A percentile compares a stretch with the other conserved stretches of the same genome.
Conservation (phyloP, 1,140 invertebrate genomes). For the Prorops nasuta region DNA sequence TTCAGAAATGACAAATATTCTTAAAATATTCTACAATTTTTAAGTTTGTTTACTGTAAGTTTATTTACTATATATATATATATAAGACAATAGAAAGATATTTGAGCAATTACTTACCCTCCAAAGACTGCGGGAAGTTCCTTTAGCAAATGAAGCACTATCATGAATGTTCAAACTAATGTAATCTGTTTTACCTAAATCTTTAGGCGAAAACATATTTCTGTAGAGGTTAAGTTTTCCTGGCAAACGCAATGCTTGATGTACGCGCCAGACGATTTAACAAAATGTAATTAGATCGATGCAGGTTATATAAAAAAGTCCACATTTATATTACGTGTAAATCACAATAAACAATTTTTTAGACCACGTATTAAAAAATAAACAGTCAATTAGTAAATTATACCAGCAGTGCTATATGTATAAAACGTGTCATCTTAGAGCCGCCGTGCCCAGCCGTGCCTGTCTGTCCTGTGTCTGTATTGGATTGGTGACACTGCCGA, state of each 20-base stretch:
- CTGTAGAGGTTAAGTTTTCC: slow-evolving; percentile 29
- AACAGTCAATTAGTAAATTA: too few relatives aligned
- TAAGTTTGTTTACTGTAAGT: not conserved
- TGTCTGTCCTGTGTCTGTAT: too few relatives aligned
- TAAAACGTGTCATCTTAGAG: too few relatives aligned
- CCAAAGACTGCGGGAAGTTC: slow-evolving; percentile 51
- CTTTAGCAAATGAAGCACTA: slow-evolving; percentile 31
- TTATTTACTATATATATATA: too few relatives aligned
- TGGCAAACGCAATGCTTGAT: slow-evolving; percentile 9
- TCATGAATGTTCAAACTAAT: slow-evolving; percentile 53
- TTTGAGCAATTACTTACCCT: slow-evolving; percentile 38
- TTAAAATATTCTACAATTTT: too few relatives aligned
- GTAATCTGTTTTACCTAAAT: slow-evolving; percentile 43
- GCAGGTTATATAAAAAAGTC: slow-evolving; percentile 10
- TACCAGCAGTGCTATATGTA: too few relatives aligned
- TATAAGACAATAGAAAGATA: too few relatives aligned
- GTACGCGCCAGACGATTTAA: slow-evolving; percentile 15
- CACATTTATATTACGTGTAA: slow-evolving; percentile 23
- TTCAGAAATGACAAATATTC: too few relatives aligned
- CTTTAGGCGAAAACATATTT: slow-evolving; percentile 44
- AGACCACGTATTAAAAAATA: too few relatives aligned
- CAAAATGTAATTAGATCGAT: slow-evolving; percentile 3
- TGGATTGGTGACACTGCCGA: too few relatives aligned
- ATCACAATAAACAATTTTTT: too few relatives aligned
- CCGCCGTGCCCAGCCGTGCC: too few relatives aligned